Base-by-base conservation (phyloP, 1,140 invertebrate genomes). In the Platyura marginata region DNA sequence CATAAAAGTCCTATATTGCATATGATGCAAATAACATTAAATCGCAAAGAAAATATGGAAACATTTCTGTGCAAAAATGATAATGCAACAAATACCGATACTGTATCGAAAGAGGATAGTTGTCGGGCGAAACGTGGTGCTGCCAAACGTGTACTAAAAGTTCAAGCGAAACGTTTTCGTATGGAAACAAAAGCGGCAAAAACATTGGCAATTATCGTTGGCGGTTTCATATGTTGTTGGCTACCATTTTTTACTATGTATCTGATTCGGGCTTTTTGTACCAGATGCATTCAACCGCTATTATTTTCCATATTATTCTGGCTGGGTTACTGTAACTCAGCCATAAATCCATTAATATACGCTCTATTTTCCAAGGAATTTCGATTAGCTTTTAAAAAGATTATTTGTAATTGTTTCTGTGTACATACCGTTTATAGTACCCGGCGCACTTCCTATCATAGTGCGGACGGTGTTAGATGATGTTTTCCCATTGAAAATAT, bases 261-360 rank as follows among this genome's bases (percentile, higher is more conserved):
- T 59, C 68, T 93, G 21, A 70, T 87, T 19, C 69, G 82, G 41
- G 84, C 82, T 0, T 89, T 93, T 55, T 88, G 81, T 49, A 70
- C 71, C 2, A 71, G 76, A 41, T 88, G 82, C 59, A 84, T 89
- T 23, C 73, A 81, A 42, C 74, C 77, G 1, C 69, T 84, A 35
- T 64, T 89, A 25, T 91, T 95, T 63, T 91, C 83, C 33, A 74
- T 95, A 2, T 74, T 95, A 6, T 96, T 95, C 63, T 97, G 92
- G 91, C 70, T 97, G 20, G 93, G 93, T 2, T 98, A 97, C 61
- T 89, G 88, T 58, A 97, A 97, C 62, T 92, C 85, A 10, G 89
- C 90, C 19, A 80, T 93, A 46, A 96, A 95, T 60, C 92, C 91
- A 1, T 74, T 84, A 51, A 87, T 90, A 48, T 95, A 93, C 57